Conservation (phyloP, 2,113 vertebrate species). For the Tor tambroides region DNA sequence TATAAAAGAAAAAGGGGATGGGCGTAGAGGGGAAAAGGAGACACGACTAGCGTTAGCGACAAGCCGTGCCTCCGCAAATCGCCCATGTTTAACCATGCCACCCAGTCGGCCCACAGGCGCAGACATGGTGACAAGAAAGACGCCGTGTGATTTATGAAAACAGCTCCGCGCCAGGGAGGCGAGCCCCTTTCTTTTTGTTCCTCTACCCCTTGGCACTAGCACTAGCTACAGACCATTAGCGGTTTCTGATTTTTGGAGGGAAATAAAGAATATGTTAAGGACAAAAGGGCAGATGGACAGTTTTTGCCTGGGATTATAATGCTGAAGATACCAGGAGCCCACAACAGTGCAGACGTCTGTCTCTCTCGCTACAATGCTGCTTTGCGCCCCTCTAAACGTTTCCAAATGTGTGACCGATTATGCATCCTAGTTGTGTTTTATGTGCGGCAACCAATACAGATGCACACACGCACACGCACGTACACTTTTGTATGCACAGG, state of each 20-base stretch:
- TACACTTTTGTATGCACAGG: conserved; percentile 79
- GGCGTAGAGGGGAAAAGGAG: conserved; percentile 57
- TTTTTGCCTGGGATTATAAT: conserved; percentile 34
- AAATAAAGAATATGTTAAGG: conserved; percentile 69
- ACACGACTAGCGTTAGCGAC: conserved; percentile 73
- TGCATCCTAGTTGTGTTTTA: conserved; percentile 88
- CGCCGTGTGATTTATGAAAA: conserved; percentile 82
- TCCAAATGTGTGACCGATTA: conserved; percentile 98
- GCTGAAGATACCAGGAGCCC: conserved; percentile 55
- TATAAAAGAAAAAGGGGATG: conserved; percentile 60
- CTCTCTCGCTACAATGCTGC: conserved; percentile 86
- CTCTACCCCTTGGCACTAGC: conserved; percentile 73
- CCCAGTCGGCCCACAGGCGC: conserved; percentile 65
- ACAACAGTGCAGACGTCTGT: conserved; percentile 67
- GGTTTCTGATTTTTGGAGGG: conserved; percentile 81
- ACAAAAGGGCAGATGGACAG: conserved; percentile 44
- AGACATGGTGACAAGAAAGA: conserved; percentile 81
- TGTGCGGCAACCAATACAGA: conserved; percentile 82
- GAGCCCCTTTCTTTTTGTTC: conserved; percentile 64
- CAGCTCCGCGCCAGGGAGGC: conserved; percentile 67
- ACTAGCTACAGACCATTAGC: conserved; percentile 84
- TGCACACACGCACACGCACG: conserved; percentile 75
- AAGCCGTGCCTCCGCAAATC: conserved; percentile 66
- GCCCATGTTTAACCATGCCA: conserved; percentile 64
- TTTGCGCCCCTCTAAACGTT: conserved; percentile 97